These are phyloP conservation scores for Umimayanthus kanabou DNA, from an alignment of 92 coral and sea anemone genomes.

Conservation along the genomic window DNA sequence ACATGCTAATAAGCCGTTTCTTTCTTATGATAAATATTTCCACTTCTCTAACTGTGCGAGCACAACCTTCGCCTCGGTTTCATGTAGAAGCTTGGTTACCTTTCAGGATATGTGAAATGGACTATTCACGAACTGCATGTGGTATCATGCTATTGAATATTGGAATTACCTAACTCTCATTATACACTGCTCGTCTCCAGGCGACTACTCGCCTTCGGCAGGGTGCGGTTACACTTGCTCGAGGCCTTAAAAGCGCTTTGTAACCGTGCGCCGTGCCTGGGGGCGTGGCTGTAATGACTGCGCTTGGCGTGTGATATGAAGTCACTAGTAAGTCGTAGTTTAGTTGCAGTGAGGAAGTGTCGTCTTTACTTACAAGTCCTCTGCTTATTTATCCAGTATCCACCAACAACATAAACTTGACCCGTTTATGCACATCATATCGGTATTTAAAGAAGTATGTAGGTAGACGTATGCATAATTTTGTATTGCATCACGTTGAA, in stretches of 20 bases:
- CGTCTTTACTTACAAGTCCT: not conserved
- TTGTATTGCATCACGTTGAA: constrained; percentile 8
- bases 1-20: too few species aligned
- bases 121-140: not conserved
- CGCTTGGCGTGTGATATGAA: not conserved
- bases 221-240: too few species aligned
- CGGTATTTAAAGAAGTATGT: not conserved
- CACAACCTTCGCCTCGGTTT: too few species aligned
- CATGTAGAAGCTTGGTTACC: too few species aligned
- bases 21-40: too few species aligned
- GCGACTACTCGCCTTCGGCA: too few species aligned
- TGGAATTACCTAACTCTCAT: not conserved
- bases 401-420: not conserved
- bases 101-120: too few species aligned
- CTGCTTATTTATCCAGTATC: not conserved
- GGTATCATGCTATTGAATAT: not conserved
- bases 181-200: too few species aligned
- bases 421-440: not conserved
- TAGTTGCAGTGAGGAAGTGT: not conserved
- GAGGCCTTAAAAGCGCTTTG: too few species aligned
- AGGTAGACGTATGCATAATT: not conserved
- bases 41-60: too few species aligned
- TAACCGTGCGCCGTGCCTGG: not conserved
- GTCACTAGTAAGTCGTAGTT: not conserved
- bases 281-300: not conserved